These are phyloP conservation scores for Colostygia pectinataria DNA, from an alignment of 2,888 invertebrate genomes.

Conservation along the genomic window DNA sequence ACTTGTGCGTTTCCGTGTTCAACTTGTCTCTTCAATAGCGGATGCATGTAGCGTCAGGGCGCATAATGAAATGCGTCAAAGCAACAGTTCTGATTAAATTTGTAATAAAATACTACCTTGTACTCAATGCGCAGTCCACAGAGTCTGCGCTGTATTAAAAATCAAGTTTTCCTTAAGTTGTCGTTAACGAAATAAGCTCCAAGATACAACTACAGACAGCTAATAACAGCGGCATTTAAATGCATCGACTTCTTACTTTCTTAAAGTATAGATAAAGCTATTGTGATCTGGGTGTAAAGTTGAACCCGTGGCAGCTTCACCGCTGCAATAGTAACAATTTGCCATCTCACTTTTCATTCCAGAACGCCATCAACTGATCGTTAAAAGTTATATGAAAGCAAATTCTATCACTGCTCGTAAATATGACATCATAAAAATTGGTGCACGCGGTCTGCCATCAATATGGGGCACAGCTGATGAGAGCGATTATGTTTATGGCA, in stretches of 20 bases:
- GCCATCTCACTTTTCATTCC: constrained; percentile 43
- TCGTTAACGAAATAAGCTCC: too few relatives aligned
- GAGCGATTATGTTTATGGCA: constrained; percentile 73
- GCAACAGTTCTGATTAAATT: too few relatives aligned
- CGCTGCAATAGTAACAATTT: constrained; percentile 27
- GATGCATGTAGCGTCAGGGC: too few relatives aligned
- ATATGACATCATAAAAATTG: constrained; percentile 59
- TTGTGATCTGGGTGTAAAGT: constrained; percentile 28
- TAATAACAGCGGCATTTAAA: too few relatives aligned
- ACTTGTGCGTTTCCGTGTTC: too few relatives aligned
- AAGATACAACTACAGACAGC: too few relatives aligned
- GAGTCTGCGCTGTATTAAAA: too few relatives aligned
- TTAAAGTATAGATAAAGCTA: constrained; percentile 27
- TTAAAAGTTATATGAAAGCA: constrained; percentile 63
- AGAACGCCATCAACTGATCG: constrained; percentile 48
- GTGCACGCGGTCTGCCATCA: constrained; percentile 51
- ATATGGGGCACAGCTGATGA: constrained; percentile 68
- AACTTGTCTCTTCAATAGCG: too few relatives aligned
- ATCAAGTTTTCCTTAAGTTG: constrained; percentile 36
- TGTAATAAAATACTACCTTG: too few relatives aligned
- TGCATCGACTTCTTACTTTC: constrained; percentile 22
- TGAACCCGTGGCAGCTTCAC: constrained; percentile 20
- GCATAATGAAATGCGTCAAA: too few relatives aligned
- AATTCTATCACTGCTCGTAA: constrained; percentile 65
- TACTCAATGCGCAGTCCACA: too few relatives aligned